phyloP scores from a whole-genome alignment of 2,888 invertebrate species.

The Neria commutata region DNA sequence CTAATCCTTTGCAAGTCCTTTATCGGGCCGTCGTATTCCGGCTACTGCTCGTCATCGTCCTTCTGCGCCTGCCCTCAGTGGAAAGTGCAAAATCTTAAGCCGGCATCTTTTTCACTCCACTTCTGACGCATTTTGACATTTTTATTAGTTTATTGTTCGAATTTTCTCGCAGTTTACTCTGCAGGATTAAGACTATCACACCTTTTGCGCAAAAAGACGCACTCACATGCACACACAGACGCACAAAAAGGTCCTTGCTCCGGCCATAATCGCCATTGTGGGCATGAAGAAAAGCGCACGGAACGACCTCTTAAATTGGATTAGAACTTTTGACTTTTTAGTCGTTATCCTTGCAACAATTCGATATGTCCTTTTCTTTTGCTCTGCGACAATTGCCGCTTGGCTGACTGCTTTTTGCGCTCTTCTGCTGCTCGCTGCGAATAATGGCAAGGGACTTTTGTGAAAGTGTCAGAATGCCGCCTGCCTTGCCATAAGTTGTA shows the following conservation, averaged over 20 bases:
- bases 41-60: constrained; percentile 24
- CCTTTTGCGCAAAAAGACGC: constrained; percentile 34
- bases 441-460: background rate
- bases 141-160: constrained; percentile 55
- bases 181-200: constrained; percentile 43
- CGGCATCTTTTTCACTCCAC: constrained; percentile 23
- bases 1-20: background rate
- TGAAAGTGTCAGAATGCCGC: background rate
- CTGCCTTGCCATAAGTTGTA: background rate
- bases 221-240: constrained; percentile 7
- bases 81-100: constrained; percentile 43
- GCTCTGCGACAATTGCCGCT: background rate
- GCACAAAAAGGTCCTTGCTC: constrained; percentile 16
- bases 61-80: too few species aligned
- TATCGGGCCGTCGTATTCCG: constrained; percentile 19
- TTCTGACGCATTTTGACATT: constrained; percentile 50
- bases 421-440: background rate
- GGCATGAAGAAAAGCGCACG: constrained; percentile 28
- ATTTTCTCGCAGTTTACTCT: constrained; percentile 34
- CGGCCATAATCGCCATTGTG: constrained; percentile 22
- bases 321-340: constrained; percentile 44
- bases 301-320: constrained; percentile 53
- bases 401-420: background rate
- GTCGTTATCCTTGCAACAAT: background rate
- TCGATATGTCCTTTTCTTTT: background rate